These are phyloP conservation scores for Prunella himalayana DNA, from an alignment of 2,113 vertebrate species.

Conservation along the genomic window DNA sequence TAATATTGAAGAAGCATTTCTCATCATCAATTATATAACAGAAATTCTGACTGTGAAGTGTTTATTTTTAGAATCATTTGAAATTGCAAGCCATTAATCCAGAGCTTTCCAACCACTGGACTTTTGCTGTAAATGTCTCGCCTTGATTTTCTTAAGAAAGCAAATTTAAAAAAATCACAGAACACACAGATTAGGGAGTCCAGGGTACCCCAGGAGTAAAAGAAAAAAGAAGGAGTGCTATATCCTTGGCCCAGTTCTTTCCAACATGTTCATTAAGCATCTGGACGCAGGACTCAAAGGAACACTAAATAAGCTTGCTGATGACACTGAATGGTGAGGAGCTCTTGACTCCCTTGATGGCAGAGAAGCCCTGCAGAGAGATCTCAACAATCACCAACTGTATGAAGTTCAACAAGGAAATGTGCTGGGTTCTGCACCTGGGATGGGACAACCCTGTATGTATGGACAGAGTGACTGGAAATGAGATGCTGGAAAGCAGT, in stretches of 20 bases:
- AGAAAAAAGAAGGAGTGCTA: background rate
- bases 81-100: background rate
- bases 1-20: background rate
- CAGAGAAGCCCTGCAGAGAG: background rate
- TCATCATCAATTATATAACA: background rate
- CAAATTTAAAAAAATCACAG: background rate
- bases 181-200: background rate
- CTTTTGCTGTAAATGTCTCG: accelerated
- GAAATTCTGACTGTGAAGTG: background rate
- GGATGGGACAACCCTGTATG: background rate
- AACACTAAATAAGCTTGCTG: background rate
- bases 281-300: background rate
- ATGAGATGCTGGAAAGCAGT: background rate
- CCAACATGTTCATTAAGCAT: background rate
- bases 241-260: background rate
- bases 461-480: background rate
- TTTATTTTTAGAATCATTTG: background rate
- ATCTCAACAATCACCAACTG: background rate
- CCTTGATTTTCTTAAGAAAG: background rate
- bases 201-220: background rate
- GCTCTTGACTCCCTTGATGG: background rate
- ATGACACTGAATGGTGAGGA: background rate
- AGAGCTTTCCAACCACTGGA: background rate
- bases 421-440: background rate
- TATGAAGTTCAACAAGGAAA: background rate